Percentiles rank a stretch among this genome's conserved stretches.
Evolutionary conservation across 1,140 invertebrate genomes (phyloP).

Genomic region (Apis florea): DNA sequence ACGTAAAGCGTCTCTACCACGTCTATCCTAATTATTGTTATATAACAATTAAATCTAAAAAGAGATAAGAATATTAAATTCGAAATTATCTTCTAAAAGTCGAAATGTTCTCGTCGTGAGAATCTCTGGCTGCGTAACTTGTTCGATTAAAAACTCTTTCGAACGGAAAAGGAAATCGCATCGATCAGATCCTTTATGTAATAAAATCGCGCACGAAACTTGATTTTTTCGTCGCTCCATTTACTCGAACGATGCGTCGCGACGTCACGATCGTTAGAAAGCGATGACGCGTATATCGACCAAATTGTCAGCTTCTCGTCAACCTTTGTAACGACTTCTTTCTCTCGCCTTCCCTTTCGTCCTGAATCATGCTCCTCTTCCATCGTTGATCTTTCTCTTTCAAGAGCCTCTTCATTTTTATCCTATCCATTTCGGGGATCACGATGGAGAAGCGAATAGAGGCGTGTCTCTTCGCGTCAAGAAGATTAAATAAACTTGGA

Average conservation of each 20-base stretch:
- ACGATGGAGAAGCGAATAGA: too few relatives aligned
- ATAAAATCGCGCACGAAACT: neutral
- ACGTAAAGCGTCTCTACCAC: neutral
- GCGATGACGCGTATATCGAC: slow-evolving; percentile 31
- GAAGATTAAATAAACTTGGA: too few relatives aligned
- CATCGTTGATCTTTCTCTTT: slow-evolving; percentile 27
- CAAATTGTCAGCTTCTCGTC: slow-evolving; percentile 52
- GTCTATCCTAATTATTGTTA: too few relatives aligned
- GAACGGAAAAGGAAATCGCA: neutral
- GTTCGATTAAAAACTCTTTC: neutral
- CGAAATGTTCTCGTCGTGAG: too few relatives aligned
- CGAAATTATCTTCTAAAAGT: too few relatives aligned
- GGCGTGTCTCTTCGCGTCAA: too few relatives aligned
- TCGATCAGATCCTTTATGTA: neutral
- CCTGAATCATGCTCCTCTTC: slow-evolving; percentile 44
- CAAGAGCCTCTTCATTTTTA: neutral
- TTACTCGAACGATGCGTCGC: slow-evolving; percentile 20
- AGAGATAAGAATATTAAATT: too few relatives aligned
- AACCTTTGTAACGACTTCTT: slow-evolving; percentile 50
- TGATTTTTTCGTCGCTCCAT: slow-evolving; percentile 5
- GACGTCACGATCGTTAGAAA: slow-evolving; percentile 56
- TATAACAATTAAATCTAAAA: too few relatives aligned
- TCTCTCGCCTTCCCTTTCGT: slow-evolving; percentile 65
- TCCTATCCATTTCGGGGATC: neutral
- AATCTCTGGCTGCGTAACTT: too few relatives aligned